Conservation (phyloP, 2,888 invertebrate species). For the Chydorus sphaericus region DNA sequence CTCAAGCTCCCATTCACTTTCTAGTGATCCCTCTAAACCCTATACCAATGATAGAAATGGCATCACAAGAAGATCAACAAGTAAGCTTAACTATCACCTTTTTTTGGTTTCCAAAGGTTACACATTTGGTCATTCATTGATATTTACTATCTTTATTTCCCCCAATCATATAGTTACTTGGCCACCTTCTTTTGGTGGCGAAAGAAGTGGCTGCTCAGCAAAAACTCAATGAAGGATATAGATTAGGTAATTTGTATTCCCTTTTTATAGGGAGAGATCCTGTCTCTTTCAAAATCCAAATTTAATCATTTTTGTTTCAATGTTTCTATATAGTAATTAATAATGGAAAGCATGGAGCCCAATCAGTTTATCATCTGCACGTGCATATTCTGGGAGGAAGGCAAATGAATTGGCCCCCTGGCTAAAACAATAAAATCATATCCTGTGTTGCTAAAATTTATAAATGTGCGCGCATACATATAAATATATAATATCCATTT, state of each 20-base stretch:
- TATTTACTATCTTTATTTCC: too few species aligned
- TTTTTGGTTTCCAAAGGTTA: neutral
- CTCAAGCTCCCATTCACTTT: conserved; percentile 89
- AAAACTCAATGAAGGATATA: conserved; percentile 63
- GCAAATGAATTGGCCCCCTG: conserved; percentile 91
- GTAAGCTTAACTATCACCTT: conserved; percentile 26
- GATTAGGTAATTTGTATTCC: conserved; percentile 35
- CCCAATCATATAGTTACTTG: conserved; percentile 53
- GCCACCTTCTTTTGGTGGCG: conserved; percentile 69
- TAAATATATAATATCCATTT: too few species aligned
- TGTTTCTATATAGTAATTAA: conserved; percentile 53
- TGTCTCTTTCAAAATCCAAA: too few species aligned
- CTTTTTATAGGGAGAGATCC: neutral
- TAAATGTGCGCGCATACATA: too few species aligned
- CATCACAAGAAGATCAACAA: conserved; percentile 57
- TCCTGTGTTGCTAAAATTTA: too few species aligned
- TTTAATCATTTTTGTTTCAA: too few species aligned
- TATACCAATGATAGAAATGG: conserved; percentile 62
- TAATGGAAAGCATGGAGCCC: conserved; percentile 79
- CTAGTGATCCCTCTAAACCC: conserved; percentile 85
- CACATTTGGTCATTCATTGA: neutral
- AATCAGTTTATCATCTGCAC: conserved; percentile 89
- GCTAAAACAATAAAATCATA: conserved; percentile 48
- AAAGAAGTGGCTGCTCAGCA: conserved; percentile 58
- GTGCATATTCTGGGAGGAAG: conserved; percentile 85